A percentile compares a stretch with the other conserved stretches of the same genome.
Conservation (phyloP, 2,113 vertebrate genomes). For the Promerops cafer region DNA sequence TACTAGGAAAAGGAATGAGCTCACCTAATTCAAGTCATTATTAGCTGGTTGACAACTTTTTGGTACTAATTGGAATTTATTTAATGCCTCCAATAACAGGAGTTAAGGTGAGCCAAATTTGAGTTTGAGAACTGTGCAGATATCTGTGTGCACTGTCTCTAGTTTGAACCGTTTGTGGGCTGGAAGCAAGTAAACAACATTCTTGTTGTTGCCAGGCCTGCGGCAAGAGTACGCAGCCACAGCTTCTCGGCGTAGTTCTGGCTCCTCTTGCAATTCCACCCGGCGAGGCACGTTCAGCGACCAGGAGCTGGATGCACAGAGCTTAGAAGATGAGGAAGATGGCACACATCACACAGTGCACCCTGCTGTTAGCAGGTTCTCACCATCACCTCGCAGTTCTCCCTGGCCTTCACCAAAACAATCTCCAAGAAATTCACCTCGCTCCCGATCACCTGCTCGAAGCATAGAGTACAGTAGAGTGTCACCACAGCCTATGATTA, state of each 20-base stretch:
- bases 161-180: background rate
- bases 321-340: conserved; percentile 96
- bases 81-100: background rate
- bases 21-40: background rate
- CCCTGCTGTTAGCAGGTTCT: conserved; percentile 86
- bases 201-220: conserved; percentile 77
- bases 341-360: conserved; percentile 83
- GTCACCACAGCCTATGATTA: conserved; percentile 92
- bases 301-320: conserved; percentile 95
- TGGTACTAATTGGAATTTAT: background rate
- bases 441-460: conserved; percentile 90
- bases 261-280: conserved; percentile 94
- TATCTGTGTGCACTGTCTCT: background rate
- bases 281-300: conserved; percentile 93
- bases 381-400: conserved; percentile 91
- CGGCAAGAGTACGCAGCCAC: conserved; percentile 94
- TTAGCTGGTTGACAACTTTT: background rate
- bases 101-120: background rate
- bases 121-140: background rate
- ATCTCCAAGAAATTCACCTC: conserved; percentile 88
- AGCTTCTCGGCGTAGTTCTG: conserved; percentile 93
- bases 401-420: conserved; percentile 89
- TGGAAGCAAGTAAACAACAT: background rate
- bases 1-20: background rate
- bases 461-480: conserved; percentile 87